These are phyloP conservation scores for Caerostris darwini DNA, from an alignment of 1,140 invertebrate genomes.

Conservation along the genomic window DNA sequence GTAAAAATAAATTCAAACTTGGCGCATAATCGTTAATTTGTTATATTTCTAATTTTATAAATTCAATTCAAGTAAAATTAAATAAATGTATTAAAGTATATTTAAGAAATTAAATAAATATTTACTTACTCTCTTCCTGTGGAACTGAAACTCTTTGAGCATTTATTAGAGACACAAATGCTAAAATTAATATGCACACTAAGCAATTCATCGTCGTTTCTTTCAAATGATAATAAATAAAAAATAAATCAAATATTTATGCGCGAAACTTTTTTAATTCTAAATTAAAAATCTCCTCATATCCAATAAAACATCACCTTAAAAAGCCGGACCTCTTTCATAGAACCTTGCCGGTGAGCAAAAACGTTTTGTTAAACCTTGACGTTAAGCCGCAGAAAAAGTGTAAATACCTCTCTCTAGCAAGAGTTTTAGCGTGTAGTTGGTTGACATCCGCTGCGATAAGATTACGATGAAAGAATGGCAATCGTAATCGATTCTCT, in stretches of 20 bases:
- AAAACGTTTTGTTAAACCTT: conserved; percentile 5
- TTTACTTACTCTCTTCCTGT: neutral
- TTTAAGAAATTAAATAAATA: neutral
- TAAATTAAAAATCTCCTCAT: neutral
- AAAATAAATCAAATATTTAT: neutral
- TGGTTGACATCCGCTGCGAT: neutral
- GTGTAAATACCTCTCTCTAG: neutral
- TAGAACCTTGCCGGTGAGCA: neutral
- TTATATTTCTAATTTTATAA: no score
- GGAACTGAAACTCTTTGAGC: neutral
- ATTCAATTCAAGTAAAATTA: no score
- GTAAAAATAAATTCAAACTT: no score
- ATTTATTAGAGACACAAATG: neutral
- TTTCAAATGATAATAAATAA: neutral
- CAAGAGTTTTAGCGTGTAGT: neutral
- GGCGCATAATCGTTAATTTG: no score
- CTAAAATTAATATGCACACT: neutral
- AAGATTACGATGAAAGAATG: neutral
- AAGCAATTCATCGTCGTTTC: neutral
- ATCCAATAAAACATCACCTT: neutral
- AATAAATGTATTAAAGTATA: no score
- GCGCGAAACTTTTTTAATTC: neutral
- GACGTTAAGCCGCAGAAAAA: conserved; percentile 6
- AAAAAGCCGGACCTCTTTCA: neutral
- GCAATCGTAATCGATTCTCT: neutral